Evolutionary conservation across 2,797 vertebrate species (phyloP).

Genomic region (Psittacula derbiana): DNA sequence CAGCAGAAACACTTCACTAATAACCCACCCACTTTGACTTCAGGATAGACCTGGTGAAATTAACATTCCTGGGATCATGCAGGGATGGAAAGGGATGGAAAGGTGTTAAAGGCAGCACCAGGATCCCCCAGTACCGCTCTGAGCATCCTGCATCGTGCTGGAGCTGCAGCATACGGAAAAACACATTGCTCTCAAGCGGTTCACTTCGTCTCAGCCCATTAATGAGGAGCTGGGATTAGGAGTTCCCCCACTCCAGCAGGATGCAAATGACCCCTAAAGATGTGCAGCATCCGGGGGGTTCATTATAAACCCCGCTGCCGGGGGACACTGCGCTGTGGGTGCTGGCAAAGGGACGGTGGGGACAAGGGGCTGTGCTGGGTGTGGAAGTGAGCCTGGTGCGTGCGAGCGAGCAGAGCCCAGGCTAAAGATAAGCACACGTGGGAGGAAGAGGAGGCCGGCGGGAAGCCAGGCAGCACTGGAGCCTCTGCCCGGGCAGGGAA

Average conservation of each 20-base stretch:
- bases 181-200: rapidly evolving
- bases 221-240: not conserved
- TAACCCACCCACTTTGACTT: not conserved
- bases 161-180: not conserved
- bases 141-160: rapidly evolving
- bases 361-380: not conserved
- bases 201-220: rapidly evolving
- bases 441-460: not conserved
- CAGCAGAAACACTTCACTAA: rapidly evolving
- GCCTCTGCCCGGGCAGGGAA: not conserved
- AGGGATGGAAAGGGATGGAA: not conserved
- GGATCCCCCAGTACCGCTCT: rapidly evolving
- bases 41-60: not conserved
- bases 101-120: not conserved
- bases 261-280: not conserved
- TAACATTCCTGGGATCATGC: not conserved
- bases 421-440: slow-evolving; percentile 18
- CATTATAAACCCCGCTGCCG: not conserved
- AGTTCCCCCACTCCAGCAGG: not conserved
- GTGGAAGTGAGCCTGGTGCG: not conserved
- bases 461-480: not conserved
- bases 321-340: not conserved
- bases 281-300: not conserved
- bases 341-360: not conserved
- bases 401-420: not conserved